A percentile compares a stretch with the other conserved stretches of the same genome.
These are phyloP conservation scores for Pseudomyrmex sp. DNA, from an alignment of 1,140 invertebrate genomes.

Conservation along the genomic window DNA sequence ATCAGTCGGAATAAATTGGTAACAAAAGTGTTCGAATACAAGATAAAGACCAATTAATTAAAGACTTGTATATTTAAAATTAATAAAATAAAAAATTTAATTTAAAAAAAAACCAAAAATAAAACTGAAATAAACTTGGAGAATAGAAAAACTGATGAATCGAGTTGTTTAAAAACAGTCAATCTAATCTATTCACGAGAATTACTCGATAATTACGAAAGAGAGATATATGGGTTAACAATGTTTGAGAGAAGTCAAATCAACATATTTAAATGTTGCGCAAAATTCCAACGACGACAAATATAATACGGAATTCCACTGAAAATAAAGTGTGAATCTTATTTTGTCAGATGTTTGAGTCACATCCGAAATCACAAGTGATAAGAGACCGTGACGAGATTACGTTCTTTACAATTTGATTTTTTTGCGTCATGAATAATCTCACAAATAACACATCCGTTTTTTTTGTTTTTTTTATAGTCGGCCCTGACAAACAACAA, in stretches of 20 bases:
- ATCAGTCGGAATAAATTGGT: background rate
- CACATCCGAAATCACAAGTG: background rate
- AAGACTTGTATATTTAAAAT: background rate
- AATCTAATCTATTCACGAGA: too few species aligned
- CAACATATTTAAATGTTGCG: too few species aligned
- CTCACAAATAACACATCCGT: background rate
- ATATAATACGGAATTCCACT: background rate
- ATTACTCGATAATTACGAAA: too few species aligned
- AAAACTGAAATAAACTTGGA: too few species aligned
- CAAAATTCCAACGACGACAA: background rate
- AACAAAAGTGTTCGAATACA: background rate
- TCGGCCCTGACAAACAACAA: conserved; percentile 7
- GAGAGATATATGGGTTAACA: too few species aligned
- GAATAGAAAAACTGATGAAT: too few species aligned
- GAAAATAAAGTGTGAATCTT: background rate
- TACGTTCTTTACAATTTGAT: background rate
- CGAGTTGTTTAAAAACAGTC: too few species aligned
- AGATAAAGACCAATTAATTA: background rate
- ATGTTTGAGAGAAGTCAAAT: too few species aligned
- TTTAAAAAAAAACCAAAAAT: too few species aligned
- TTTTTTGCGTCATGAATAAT: background rate
- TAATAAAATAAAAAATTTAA: too few species aligned
- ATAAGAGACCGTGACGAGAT: background rate
- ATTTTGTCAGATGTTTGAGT: background rate
- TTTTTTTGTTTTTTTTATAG: background rate